Conservation (phyloP, 2,113 vertebrate genomes). For the Lota lota region DNA sequence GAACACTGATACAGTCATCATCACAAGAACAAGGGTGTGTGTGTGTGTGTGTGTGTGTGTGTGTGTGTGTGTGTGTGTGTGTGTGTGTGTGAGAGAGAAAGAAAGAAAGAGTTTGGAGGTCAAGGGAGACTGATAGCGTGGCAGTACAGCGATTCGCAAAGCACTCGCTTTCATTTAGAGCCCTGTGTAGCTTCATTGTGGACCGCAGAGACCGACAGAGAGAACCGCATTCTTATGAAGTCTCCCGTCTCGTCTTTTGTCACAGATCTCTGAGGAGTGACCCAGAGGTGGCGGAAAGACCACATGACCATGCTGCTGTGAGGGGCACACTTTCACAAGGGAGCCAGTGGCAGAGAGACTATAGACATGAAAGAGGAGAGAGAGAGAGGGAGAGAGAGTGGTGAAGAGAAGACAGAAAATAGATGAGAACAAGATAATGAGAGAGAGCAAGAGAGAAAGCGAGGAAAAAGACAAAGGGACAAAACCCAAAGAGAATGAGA, state of each 20-base stretch:
- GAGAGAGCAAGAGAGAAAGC: not conserved
- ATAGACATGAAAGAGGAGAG: not conserved
- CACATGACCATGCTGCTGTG: too few relatives aligned
- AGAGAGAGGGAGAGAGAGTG: not conserved
- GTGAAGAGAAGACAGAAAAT: not conserved
- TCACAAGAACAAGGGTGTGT: not conserved
- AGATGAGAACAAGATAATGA: conserved; percentile 7
- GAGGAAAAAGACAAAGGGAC: not conserved
- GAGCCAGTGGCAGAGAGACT: too few relatives aligned
- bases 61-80: conserved; percentile 10
- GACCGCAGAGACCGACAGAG: too few relatives aligned
- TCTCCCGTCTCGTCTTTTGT: too few relatives aligned
- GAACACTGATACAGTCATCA: too few relatives aligned
- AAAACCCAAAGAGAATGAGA: conserved; percentile 1
- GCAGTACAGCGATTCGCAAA: too few relatives aligned
- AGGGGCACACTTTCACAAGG: too few relatives aligned
- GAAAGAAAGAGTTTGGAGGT: not conserved
- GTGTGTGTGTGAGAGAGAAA: conserved; percentile 4
- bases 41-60: conserved; percentile 10
- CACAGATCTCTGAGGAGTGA: too few relatives aligned
- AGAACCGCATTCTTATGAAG: too few relatives aligned
- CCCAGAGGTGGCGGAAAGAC: too few relatives aligned
- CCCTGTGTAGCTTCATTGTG: too few relatives aligned
- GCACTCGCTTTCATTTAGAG: too few relatives aligned
- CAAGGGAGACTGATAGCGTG: not conserved